phyloP scores from a whole-genome alignment of 2,113 vertebrate species.

The Cheilinus undulatus region DNA sequence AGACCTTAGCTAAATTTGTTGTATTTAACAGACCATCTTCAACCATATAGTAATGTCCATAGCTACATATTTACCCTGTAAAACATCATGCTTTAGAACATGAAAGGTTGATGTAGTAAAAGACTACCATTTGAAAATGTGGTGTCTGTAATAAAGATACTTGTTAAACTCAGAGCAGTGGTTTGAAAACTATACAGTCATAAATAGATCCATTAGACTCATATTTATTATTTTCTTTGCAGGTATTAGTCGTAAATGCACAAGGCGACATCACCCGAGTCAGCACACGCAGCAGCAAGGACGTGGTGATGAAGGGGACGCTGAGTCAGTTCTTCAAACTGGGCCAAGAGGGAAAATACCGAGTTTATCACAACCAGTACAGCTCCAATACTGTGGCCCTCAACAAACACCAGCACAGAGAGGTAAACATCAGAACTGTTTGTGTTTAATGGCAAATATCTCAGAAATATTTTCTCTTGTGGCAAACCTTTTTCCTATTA shows the following conservation, averaged over 20 bases:
- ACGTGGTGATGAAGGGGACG: conserved; percentile 91
- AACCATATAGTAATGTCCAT: background rate
- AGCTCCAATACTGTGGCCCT: conserved; percentile 93
- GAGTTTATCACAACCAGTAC: conserved; percentile 98
- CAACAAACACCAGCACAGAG: conserved; percentile 99
- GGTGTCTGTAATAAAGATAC: too few species aligned
- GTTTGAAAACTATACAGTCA: background rate
- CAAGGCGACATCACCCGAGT: conserved; percentile 92
- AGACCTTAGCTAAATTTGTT: background rate
- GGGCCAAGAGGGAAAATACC: conserved; percentile 97
- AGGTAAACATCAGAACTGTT: conserved; percentile 77
- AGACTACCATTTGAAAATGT: too few species aligned
- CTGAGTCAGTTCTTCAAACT: conserved; percentile 91
- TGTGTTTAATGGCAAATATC: too few species aligned
- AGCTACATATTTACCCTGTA: background rate
- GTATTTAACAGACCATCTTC: too few species aligned
- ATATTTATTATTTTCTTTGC: background rate
- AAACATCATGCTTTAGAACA: background rate
- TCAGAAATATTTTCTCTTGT: too few species aligned
- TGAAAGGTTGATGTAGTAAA: background rate
- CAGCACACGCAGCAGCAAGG: conserved; percentile 86
- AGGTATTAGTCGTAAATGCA: conserved; percentile 92
- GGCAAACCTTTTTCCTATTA: too few species aligned
- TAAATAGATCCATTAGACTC: background rate
- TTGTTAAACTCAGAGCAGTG: background rate